Conservation (phyloP, 2,888 invertebrate genomes). For the Ophion obscuratus region DNA sequence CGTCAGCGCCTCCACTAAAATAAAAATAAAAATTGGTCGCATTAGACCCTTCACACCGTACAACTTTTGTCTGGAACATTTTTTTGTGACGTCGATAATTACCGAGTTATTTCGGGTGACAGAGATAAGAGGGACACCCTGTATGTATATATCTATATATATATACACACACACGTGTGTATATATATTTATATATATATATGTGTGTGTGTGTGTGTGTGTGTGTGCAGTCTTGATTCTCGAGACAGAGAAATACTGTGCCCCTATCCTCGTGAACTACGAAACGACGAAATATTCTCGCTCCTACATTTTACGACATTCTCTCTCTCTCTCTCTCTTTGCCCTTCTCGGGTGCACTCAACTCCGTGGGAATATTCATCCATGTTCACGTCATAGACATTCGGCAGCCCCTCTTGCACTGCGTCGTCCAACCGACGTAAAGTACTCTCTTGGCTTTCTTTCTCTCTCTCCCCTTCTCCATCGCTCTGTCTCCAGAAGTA, state of each 20-base stretch:
- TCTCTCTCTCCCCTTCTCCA: not conserved
- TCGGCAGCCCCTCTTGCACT: conserved; percentile 41
- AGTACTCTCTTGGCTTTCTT: conserved; percentile 39
- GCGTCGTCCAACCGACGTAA: conserved; percentile 39
- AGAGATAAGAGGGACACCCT: too few relatives aligned
- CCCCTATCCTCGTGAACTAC: conserved; percentile 47
- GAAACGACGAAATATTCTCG: conserved; percentile 39
- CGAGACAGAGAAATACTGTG: conserved; percentile 22
- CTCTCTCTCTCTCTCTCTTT: not conserved
- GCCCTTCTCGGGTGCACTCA: conserved; percentile 44
- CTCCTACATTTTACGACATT: conserved; percentile 43
- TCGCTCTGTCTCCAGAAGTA: not conserved
- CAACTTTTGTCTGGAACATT: too few relatives aligned
- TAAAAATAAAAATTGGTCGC: too few relatives aligned
- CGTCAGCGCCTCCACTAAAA: too few relatives aligned
- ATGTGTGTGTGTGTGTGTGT: too few relatives aligned
- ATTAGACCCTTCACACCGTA: too few relatives aligned
- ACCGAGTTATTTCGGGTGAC: too few relatives aligned
- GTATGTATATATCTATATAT: too few relatives aligned
- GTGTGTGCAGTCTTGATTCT: conserved; percentile 19
- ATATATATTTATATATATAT: conserved; percentile 16
- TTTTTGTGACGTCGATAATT: too few relatives aligned
- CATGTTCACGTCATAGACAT: conserved; percentile 43
- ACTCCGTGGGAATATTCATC: conserved; percentile 58
- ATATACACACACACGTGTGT: too few relatives aligned